phyloP scores from a whole-genome alignment of 2,113 vertebrate genomes.

The Empidonax alnorum region DNA sequence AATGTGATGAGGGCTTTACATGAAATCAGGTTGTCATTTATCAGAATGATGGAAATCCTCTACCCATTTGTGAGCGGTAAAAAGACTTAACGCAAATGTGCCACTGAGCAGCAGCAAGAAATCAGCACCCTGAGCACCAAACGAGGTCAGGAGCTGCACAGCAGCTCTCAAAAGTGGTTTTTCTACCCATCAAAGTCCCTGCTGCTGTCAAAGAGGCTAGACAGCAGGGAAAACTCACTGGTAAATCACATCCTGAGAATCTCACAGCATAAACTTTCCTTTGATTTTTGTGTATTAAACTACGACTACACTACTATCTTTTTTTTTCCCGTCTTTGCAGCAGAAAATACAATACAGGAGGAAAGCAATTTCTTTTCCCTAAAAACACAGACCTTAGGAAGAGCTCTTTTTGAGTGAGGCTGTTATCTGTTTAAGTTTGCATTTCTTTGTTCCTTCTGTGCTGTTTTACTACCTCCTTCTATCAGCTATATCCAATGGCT shows the following conservation, averaged over 20 bases:
- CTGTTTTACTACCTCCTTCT: slow-evolving; percentile 34
- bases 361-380: not conserved
- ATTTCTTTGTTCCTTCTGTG: slow-evolving; percentile 46
- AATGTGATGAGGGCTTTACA: not conserved
- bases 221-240: not conserved
- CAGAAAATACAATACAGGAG: not conserved
- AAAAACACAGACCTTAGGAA: not conserved
- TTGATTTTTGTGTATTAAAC: slow-evolving; percentile 23
- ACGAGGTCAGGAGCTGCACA: not conserved
- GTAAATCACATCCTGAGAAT: not conserved
- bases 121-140: not conserved
- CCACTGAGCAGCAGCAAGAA: not conserved
- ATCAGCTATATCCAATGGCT: slow-evolving; percentile 27
- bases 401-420: not conserved
- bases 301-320: not conserved
- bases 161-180: not conserved
- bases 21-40: not conserved
- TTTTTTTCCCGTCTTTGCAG: not conserved
- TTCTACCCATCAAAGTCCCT: not conserved
- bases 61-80: not conserved
- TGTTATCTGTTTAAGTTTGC: slow-evolving; percentile 26
- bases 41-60: not conserved
- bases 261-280: not conserved
- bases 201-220: not conserved
- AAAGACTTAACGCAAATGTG: not conserved